Base-by-base conservation (phyloP, 1,140 invertebrate genomes). In the Cyrtorhinus lividipennis region DNA sequence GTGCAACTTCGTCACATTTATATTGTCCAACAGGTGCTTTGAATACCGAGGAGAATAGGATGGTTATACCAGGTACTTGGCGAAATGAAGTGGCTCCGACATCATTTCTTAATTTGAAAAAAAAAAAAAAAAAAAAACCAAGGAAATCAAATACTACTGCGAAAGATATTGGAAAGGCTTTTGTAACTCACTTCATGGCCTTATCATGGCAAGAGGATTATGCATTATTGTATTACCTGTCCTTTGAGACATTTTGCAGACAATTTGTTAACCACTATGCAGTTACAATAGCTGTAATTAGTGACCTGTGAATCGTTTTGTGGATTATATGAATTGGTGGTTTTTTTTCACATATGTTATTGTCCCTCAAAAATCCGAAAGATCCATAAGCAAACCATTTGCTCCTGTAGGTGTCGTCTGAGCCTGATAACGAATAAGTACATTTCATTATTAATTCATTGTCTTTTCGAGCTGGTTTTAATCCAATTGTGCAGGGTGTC, bases 131-230 rank as follows among this genome's bases (percentile, higher is more conserved):
- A n/a, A n/a, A n/a, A n/a, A n/a, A n/a, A n/a, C n/a, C n/a, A n/a
- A n/a, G 8, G 48, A 56, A 20, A 56, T 5, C 48, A 8, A 12
- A 12, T n/a, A 56, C 48, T n/a, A 56, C 12, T 59, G 57, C 57
- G 3, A 59, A 59, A 59, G 57, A 59, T 24, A 59, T 59, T 10
- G 20, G 57, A 25, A 24, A 59, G 24, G 57, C 57, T 10, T 24
- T 59, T 59, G 18, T 24, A 3, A 59, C 18, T 24, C 24, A 25
- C 57, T 59, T 24, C 26, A 24, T 20, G 26, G 57, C 57, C 24
- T 10, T 59, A 59, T 25, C 24, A 5, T 18, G 26, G 48, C 48
- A 56, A 56, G 22, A 12, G 8, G 48, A 56, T n/a, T 56, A 56
- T 20, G 38, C 22, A n/a, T n/a, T n/a, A n/a, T n/a, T n/a, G n/a